A percentile compares a stretch with the other conserved stretches of the same genome.
phyloP scores from a whole-genome alignment of 2,113 vertebrate species.

The Nematolebias whitei region DNA sequence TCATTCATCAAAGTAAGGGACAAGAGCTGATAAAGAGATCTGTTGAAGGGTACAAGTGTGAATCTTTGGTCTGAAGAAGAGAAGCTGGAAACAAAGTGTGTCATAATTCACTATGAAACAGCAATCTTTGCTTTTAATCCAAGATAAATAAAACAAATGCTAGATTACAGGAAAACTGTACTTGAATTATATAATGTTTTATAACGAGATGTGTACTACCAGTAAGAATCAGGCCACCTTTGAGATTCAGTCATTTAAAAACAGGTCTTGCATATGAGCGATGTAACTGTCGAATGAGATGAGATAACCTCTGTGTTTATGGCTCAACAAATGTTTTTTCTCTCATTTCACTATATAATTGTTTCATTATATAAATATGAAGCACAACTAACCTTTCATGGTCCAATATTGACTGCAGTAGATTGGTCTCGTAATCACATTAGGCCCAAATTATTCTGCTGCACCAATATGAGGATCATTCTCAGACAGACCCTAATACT shows the following conservation, averaged over 20 bases:
- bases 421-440: not conserved
- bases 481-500: too few species aligned
- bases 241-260: conserved; percentile 27
- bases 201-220: conserved; percentile 44
- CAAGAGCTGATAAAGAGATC: conserved; percentile 37
- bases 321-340: conserved; percentile 17
- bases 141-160: conserved; percentile 48
- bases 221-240: conserved; percentile 24
- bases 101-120: conserved; percentile 42
- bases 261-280: conserved; percentile 15
- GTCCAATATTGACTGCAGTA: not conserved
- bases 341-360: conserved; percentile 16
- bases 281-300: conserved; percentile 27
- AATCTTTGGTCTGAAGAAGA: conserved; percentile 22
- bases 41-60: conserved; percentile 26
- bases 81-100: conserved; percentile 12
- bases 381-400: conserved; percentile 3
- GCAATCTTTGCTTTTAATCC: conserved; percentile 18
- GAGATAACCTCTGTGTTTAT: conserved; percentile 33
- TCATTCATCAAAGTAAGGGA: conserved; percentile 54
- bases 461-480: not conserved
- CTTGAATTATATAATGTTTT: conserved; percentile 41
- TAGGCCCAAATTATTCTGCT: not conserved
- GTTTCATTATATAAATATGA: not conserved
- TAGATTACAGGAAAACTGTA: conserved; percentile 26